A percentile compares a stretch with the other conserved stretches of the same genome.
phyloP scores from a whole-genome alignment of 2,113 vertebrate species.

The Zosterops japonicus region DNA sequence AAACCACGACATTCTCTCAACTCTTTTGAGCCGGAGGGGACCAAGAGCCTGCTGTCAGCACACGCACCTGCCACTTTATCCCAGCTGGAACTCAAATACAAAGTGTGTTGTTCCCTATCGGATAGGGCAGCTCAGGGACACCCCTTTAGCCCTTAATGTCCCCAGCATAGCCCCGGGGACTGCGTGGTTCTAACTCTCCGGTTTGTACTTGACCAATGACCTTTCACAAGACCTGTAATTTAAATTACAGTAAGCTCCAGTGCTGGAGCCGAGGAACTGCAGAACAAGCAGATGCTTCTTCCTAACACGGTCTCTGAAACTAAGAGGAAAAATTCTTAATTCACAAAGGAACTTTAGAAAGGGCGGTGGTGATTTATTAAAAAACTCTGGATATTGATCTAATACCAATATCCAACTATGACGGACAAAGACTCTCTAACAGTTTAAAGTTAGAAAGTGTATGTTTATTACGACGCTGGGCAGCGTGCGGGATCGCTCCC shows the following conservation, averaged over 20 bases:
- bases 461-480: no score
- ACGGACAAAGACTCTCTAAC: no score
- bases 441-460: no score
- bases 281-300: not conserved
- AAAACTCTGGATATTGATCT: no score
- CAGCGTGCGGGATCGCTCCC: no score
- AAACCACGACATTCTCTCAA: no score
- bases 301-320: not conserved
- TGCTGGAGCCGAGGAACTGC: fast-evolving
- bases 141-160: fast-evolving
- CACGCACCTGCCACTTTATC: not conserved
- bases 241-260: fast-evolving
- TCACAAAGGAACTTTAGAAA: not conserved
- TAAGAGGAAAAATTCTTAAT: not conserved
- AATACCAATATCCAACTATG: no score
- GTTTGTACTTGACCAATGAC: not conserved
- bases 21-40: not conserved
- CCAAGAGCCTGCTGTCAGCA: not conserved
- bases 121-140: not conserved
- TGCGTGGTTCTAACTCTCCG: not conserved
- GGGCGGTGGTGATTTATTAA: no score
- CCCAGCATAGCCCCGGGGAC: not conserved
- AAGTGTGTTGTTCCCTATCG: fast-evolving
- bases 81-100: fast-evolving
- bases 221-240: not conserved